A percentile compares a stretch with the other conserved stretches of the same genome.
These are phyloP conservation scores for Atethmia centrago DNA, from an alignment of 2,888 invertebrate species.

Conservation along the genomic window DNA sequence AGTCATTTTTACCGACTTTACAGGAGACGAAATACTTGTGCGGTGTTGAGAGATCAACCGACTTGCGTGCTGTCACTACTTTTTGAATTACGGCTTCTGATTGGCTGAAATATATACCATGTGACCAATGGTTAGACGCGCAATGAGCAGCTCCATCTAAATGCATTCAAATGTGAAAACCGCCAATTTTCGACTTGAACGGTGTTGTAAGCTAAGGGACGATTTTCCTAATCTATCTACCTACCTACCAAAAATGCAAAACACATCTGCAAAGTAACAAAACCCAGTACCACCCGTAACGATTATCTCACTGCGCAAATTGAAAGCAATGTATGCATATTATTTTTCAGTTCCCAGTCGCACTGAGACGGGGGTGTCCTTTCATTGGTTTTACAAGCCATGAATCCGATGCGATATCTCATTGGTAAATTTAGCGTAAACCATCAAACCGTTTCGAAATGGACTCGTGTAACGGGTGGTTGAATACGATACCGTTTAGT, in stretches of 20 bases:
- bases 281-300: background rate
- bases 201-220: no score
- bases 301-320: conserved; percentile 25
- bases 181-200: no score
- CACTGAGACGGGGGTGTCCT: conserved; percentile 68
- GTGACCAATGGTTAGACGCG: no score
- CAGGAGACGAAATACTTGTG: no score
- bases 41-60: no score
- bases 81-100: no score
- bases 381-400: conserved; percentile 85
- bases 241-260: background rate
- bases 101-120: no score
- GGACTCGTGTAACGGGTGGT: conserved; percentile 40
- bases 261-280: conserved; percentile 9
- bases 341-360: conserved; percentile 76
- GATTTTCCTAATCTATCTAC: background rate
- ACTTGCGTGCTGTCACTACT: no score
- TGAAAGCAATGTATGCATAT: conserved; percentile 59
- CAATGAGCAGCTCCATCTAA: no score
- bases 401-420: conserved; percentile 85
- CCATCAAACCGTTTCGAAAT: conserved; percentile 71
- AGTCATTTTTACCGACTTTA: no score
- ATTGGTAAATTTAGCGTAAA: conserved; percentile 88
- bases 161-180: no score
- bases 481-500: conserved; percentile 39